Conservation (phyloP, 1,140 invertebrate genomes). For the Ceratosolen fusciceps region DNA sequence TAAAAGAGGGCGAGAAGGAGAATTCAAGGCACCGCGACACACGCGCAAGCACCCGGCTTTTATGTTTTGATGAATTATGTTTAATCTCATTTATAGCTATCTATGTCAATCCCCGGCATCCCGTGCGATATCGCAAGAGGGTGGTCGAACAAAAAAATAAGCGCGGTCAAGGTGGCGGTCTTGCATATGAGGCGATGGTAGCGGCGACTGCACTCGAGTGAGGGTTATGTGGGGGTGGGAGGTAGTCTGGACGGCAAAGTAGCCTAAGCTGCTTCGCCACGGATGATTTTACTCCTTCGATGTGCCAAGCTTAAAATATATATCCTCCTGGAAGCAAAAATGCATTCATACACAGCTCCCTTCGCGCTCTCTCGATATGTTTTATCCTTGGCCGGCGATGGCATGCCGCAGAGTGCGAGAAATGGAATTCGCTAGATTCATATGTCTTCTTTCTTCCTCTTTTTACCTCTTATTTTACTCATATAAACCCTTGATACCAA, state of each 20-base stretch:
- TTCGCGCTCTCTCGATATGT: not conserved
- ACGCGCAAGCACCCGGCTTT: not conserved
- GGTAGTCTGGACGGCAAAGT: slow-evolving; percentile 15
- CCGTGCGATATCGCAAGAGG: not conserved
- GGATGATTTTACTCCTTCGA: slow-evolving; percentile 40
- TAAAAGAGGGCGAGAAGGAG: too few relatives aligned
- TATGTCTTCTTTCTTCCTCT: slow-evolving; percentile 24
- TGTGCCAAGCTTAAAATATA: not conserved
- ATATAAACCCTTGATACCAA: slow-evolving; percentile 54
- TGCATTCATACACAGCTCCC: slow-evolving; percentile 5
- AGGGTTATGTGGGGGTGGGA: not conserved
- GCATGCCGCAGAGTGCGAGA: slow-evolving; percentile 35
- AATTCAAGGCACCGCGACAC: not conserved
- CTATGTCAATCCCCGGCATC: not conserved
- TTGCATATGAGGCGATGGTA: not conserved
- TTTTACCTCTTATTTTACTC: slow-evolving; percentile 43
- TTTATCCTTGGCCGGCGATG: not conserved
- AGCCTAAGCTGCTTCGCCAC: slow-evolving; percentile 53
- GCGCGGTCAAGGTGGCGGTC: not conserved
- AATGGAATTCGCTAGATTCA: slow-evolving; percentile 50
- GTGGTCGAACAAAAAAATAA: slow-evolving; percentile 12
- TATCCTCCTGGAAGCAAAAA: not conserved
- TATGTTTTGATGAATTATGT: slow-evolving; percentile 53
- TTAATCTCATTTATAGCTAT: slow-evolving; percentile 48
- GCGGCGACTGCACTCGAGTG: too few relatives aligned